Evolutionary conservation across 2,888 invertebrate genomes (phyloP), one percentile per base, ranked within the genome.

Genomic region (Papilio gigon): DNA sequence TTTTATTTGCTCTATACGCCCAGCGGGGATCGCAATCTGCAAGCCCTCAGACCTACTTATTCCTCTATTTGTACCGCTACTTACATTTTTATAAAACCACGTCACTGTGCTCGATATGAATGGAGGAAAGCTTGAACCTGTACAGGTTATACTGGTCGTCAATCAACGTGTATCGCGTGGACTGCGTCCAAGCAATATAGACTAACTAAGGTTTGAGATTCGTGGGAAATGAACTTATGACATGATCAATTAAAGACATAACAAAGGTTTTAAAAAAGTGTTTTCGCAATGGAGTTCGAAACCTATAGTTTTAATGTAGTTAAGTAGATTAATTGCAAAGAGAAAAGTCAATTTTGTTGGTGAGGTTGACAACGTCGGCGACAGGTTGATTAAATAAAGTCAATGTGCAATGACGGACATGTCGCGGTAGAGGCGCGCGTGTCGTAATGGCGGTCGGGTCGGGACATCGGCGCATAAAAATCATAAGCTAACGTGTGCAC

Each of bases 381-480:
- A 14, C 42, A 35, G 30, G 37, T 47, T 68, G 20, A 64, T 64
- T 50, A 30, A 60, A 60, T 59, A 40, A 22, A 71, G 67, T 69
- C 71, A 71, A 79, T 79, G 78, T 76, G 73, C 71, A 78, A 77
- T 74, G 76, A 78, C 82, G 75, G 82, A 83, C 82, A 82, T 84
- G 80, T 83, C 83, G 81, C 81, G 79, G 81, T 83, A 80, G 77
- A 74, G 76, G 77, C 79, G 76, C 78, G 81, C 79, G 80, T 86
- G 83, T 83, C 82, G 87, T 84, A 88, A 89, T 85, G 86, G 85
- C 87, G 80, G 73, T 68, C 83, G 79, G 80, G 77, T 78, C 79
- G 78, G 72, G 68, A 72, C 73, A 68, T 81, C 76, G 80, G 71
- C 77, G 75, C 80, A 84, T 87, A 86, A 88, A 86, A 88, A 87